Percentiles rank a stretch among this genome's conserved stretches.
phyloP scores from a whole-genome alignment of 2,888 invertebrate species.

The Colostygia pectinataria region DNA sequence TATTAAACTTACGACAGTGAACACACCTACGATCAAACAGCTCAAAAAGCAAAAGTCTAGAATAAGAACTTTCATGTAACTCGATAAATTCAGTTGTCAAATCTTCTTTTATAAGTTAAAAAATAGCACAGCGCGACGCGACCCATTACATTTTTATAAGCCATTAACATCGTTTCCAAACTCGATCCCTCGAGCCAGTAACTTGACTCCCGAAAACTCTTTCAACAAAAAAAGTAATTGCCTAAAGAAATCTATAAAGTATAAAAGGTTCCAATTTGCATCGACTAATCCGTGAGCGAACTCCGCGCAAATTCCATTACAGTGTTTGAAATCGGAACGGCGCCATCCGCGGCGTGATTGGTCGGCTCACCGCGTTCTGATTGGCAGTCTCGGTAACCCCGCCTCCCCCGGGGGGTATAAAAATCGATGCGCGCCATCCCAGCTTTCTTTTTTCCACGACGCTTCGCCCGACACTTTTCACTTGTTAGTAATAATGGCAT shows the following conservation, averaged over 20 bases:
- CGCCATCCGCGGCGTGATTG: constrained; percentile 69
- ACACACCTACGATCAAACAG: too few relatives aligned
- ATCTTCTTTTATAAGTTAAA: constrained; percentile 1
- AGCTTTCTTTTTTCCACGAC: constrained; percentile 70
- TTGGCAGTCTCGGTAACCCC: constrained; percentile 74
- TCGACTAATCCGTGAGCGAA: constrained; percentile 66
- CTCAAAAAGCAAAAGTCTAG: too few relatives aligned
- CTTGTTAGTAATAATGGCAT: constrained; percentile 76
- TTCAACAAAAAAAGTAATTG: constrained; percentile 31
- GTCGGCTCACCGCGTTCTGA: constrained; percentile 73
- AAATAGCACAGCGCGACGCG: constrained; percentile 2
- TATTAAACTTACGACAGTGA: too few relatives aligned
- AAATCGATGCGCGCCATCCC: constrained; percentile 72
- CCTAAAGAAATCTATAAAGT: constrained; percentile 29
- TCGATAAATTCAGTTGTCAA: not conserved
- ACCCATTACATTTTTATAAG: constrained; percentile 24
- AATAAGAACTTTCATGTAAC: too few relatives aligned
- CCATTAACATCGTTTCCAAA: constrained; percentile 28
- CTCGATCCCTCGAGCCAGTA: constrained; percentile 19
- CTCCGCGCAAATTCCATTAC: constrained; percentile 80
- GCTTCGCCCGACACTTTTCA: constrained; percentile 70
- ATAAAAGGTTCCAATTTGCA: constrained; percentile 61
- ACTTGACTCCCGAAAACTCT: constrained; percentile 31
- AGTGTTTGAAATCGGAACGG: constrained; percentile 69
- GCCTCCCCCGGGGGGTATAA: constrained; percentile 75